Percentiles rank a stretch among this genome's conserved stretches.
Conservation (phyloP, 35 echinoderm and acorn worm genomes). For the Lytechinus variegatus region DNA sequence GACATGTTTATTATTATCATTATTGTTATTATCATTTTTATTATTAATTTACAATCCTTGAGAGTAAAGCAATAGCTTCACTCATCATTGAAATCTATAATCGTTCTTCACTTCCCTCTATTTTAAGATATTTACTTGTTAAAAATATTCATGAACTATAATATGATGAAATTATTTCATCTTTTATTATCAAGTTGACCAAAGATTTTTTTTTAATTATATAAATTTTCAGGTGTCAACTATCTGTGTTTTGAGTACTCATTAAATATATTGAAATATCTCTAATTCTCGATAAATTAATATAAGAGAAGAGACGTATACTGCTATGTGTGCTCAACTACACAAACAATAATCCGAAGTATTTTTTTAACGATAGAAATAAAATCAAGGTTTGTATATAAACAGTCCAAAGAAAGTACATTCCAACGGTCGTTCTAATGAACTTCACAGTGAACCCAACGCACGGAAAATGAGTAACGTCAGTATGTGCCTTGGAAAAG, state of each 20-base stretch:
- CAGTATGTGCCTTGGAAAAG: not conserved
- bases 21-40: too few relatives aligned
- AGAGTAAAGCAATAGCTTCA: too few relatives aligned
- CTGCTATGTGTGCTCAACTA: not conserved
- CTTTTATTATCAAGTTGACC: too few relatives aligned
- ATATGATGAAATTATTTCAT: too few relatives aligned
- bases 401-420: not conserved
- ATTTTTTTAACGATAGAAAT: not conserved
- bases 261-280: not conserved
- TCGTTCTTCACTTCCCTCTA: too few relatives aligned
- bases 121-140: too few relatives aligned
- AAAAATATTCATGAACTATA: too few relatives aligned
- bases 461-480: not conserved
- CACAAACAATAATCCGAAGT: not conserved
- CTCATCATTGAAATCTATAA: too few relatives aligned
- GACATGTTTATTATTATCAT: too few relatives aligned
- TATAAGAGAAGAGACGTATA: not conserved
- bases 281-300: not conserved
- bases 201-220: too few relatives aligned
- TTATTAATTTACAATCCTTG: too few relatives aligned
- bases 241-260: not conserved
- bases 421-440: not conserved
- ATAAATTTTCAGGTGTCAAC: too few relatives aligned
- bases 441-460: not conserved
- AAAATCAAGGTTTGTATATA: not conserved